phyloP scores from a whole-genome alignment of 2,888 invertebrate genomes.

The Drosophila engyochracea region DNA sequence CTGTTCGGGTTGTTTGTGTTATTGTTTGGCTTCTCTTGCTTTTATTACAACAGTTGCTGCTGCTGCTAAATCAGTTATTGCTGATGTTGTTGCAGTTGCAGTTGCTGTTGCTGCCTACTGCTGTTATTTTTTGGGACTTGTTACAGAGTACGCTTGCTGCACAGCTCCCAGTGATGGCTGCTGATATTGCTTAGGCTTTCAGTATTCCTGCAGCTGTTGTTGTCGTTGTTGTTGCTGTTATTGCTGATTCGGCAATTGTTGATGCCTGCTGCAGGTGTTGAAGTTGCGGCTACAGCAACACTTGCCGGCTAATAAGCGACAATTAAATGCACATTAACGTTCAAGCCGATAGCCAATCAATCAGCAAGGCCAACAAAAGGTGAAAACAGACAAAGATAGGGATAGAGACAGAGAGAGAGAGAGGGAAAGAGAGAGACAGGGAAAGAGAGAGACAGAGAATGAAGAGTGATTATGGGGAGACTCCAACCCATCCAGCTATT shows the following conservation, averaged over 20 bases:
- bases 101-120: not conserved
- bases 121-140: not conserved
- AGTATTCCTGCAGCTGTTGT: not conserved
- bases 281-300: conserved; percentile 5
- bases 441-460: not conserved
- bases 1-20: not conserved
- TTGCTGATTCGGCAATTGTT: not conserved
- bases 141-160: not conserved
- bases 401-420: not conserved
- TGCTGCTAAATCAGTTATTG: conserved; percentile 8
- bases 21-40: not conserved
- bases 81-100: not conserved
- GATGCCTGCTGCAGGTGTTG: conserved; percentile 10
- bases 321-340: conserved; percentile 70
- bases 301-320: conserved; percentile 63
- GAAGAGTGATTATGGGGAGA: conserved; percentile 8
- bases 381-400: no score
- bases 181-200: not conserved
- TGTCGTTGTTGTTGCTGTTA: not conserved
- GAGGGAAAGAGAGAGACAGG: not conserved
- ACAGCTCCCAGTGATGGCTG: not conserved
- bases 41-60: not conserved
- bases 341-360: conserved; percentile 50
- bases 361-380: conserved; percentile 24
- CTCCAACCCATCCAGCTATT: conserved; percentile 5